Base-by-base conservation (phyloP, 2,888 invertebrate species). In the Pandemis heparana region DNA sequence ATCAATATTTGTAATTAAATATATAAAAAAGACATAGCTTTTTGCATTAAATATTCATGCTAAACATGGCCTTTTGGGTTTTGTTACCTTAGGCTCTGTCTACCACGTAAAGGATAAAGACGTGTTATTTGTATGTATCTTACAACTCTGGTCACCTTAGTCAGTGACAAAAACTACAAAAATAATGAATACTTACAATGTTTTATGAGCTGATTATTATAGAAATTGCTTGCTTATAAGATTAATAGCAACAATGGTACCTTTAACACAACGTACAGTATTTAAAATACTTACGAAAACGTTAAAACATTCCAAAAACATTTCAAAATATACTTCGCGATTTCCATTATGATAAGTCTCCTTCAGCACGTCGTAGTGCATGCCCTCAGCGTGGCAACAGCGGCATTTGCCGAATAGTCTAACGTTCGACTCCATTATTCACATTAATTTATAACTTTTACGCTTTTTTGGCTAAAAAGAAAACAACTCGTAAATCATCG, bases 281-380 rank as follows among this genome's bases (percentile, higher is more conserved):
- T 43, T 66, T 12, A 23, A 32, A n/a, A 12, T 71, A 81, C 83
- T 83, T 71, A 85, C 85, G 38, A 77, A 78, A 75, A 84, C 77
- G 79, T 82, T 84, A 67, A 81, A 85, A 72, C 84, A 84, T 70
- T 84, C 81, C 38, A 79, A 65, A 39, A 85, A 79, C 16, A 80
- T 76, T 72, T 84, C 82, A 12, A 78, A 79, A 75, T 82, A 85
- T 3, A 81, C 78, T 67, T 82, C 81, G 39, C 78, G 78, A 6
- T 74, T 77, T 6, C 82, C 81, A 7, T 81, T 75, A 48, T 75
- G 69, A 38, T 75, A 66, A 70, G 84, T 82, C 67, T 82, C 81
- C 43, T 79, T 80, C 39, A 76, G 16, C 4, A 85, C 61, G 61
- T 81, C 79, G 53, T 78, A 78, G 71, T 84, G 84, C 14, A 76